Conservation (phyloP, 2,797 vertebrate species). For the Eidolon dupreanum region DNA sequence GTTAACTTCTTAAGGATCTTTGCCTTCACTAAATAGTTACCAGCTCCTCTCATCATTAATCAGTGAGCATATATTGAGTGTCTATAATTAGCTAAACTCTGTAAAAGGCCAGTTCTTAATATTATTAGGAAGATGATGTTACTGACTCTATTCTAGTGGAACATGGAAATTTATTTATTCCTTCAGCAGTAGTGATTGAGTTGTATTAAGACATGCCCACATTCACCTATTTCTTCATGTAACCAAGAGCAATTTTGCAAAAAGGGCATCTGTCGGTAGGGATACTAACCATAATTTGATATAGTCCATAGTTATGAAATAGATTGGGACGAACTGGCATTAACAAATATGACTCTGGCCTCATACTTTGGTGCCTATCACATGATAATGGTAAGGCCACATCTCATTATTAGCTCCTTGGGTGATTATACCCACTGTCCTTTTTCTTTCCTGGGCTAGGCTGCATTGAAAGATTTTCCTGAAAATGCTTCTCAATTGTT, state of each 20-base stretch:
- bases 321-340: background rate
- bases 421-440: background rate
- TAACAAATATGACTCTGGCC: background rate
- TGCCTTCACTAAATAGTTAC: background rate
- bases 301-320: background rate
- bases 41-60: background rate
- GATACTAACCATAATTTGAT: background rate
- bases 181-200: background rate
- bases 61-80: background rate
- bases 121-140: conserved; percentile 17
- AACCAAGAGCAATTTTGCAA: conserved; percentile 10
- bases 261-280: background rate
- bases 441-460: background rate
- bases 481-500: conserved; percentile 35
- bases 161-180: background rate
- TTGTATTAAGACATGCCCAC: background rate
- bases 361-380: conserved; percentile 46
- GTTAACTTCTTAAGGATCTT: conserved; percentile 13
- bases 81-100: background rate
- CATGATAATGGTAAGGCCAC: background rate
- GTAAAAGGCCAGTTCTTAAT: conserved; percentile 1
- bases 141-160: background rate
- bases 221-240: background rate
- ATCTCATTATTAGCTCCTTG: conserved; percentile 29
- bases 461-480: conserved; percentile 12